A percentile compares a stretch with the other conserved stretches of the same genome.
These are phyloP conservation scores for Hiodon alosoides DNA, from an alignment of 2,113 vertebrate genomes.

Conservation along the genomic window DNA sequence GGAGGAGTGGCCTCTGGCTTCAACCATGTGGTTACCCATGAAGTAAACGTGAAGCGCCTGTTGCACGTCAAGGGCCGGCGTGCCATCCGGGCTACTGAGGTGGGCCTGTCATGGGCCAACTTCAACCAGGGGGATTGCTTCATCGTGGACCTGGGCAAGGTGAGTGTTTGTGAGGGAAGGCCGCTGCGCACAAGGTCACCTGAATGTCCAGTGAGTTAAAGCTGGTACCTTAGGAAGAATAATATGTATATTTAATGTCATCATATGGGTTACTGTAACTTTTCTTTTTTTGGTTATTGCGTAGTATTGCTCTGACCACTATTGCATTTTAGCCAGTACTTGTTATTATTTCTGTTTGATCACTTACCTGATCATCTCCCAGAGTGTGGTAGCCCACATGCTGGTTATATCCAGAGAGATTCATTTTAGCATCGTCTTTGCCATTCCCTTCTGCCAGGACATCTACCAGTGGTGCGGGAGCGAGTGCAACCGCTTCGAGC, in stretches of 20 bases:
- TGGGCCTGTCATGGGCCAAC: slow-evolving; percentile 48
- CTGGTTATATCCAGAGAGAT: too few relatives aligned
- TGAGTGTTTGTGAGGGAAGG: slow-evolving; percentile 18
- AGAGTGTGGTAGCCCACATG: too few relatives aligned
- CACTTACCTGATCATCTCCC: too few relatives aligned
- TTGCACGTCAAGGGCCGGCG: slow-evolving; percentile 59
- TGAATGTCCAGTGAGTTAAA: too few relatives aligned
- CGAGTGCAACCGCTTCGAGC: slow-evolving; percentile 52
- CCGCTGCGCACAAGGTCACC: not conserved
- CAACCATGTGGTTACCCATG: slow-evolving; percentile 47
- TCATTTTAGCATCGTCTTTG: not conserved
- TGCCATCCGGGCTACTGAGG: slow-evolving; percentile 47
- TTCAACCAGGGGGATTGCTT: slow-evolving; percentile 67
- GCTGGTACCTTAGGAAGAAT: too few relatives aligned
- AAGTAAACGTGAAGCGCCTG: slow-evolving; percentile 29
- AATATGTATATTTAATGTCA: not conserved
- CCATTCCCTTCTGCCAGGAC: slow-evolving; percentile 31
- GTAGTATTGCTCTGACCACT: too few relatives aligned
- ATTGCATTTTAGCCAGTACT: too few relatives aligned
- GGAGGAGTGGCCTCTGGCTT: slow-evolving; percentile 67
- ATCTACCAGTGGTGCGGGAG: slow-evolving; percentile 64
- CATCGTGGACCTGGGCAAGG: slow-evolving; percentile 63
- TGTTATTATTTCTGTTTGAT: too few relatives aligned
- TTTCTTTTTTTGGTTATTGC: too few relatives aligned
- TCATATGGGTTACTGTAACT: not conserved